These are phyloP conservation scores for Novumbra hubbsi DNA, from an alignment of 2,797 vertebrate genomes.

Conservation along the genomic window DNA sequence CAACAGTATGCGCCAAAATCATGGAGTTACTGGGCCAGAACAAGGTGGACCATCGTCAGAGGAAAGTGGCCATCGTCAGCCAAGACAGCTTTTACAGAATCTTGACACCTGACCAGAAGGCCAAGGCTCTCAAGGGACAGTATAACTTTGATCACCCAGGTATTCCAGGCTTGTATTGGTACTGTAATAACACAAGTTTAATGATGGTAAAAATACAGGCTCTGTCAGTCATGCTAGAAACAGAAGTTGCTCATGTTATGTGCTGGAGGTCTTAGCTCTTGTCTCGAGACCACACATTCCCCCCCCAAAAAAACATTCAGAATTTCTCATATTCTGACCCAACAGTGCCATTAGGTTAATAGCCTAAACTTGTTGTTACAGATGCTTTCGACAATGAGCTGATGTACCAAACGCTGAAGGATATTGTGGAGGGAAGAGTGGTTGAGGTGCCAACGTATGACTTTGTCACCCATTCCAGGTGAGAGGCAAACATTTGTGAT, in stretches of 20 bases:
- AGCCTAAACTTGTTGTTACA: constrained; percentile 47
- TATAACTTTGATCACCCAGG: constrained; percentile 98
- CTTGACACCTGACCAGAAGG: constrained; percentile 88
- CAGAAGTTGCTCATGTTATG: too few relatives aligned
- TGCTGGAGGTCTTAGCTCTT: too few relatives aligned
- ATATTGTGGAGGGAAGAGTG: constrained; percentile 85
- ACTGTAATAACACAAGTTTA: background rate
- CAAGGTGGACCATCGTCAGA: constrained; percentile 90
- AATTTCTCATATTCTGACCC: background rate
- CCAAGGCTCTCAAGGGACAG: constrained; percentile 90
- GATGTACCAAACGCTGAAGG: constrained; percentile 89
- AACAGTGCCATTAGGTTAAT: background rate
- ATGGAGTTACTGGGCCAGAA: constrained; percentile 97
- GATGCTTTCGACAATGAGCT: constrained; percentile 95
- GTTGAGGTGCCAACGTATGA: constrained; percentile 94
- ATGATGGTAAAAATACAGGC: background rate
- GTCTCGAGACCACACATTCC: too few relatives aligned
- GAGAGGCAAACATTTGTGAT: constrained; percentile 21
- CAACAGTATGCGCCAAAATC: constrained; percentile 98
- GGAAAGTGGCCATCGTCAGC: constrained; percentile 91
- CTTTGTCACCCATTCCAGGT: constrained; percentile 96
- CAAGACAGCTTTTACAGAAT: constrained; percentile 95
- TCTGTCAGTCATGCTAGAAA: background rate
- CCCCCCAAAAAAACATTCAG: background rate
- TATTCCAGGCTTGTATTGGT: constrained; percentile 41